Evolutionary conservation across 2,797 vertebrate species (phyloP).

Genomic region (Sparus aurata): DNA sequence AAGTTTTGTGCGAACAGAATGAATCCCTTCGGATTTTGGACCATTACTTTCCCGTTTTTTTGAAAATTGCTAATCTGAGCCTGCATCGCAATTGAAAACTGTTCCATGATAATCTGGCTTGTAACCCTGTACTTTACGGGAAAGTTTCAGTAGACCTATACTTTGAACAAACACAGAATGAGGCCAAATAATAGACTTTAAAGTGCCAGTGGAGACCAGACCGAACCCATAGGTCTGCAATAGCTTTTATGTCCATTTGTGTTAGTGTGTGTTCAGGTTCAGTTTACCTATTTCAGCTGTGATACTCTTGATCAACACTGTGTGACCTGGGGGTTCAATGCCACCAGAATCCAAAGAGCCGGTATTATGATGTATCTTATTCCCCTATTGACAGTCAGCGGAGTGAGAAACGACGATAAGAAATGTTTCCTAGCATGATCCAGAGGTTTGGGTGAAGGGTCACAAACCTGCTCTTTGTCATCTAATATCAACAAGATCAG

Average conservation of each 20-base stretch:
- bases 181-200: conserved; percentile 75
- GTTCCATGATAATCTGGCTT: conserved; percentile 51
- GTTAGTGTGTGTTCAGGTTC: conserved; percentile 51
- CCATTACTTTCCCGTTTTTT: conserved; percentile 49
- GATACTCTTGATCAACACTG: conserved; percentile 64
- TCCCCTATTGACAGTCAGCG: conserved; percentile 55
- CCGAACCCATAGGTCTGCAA: conserved; percentile 54
- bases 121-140: conserved; percentile 68
- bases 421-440: conserved; percentile 55
- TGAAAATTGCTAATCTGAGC: conserved; percentile 70
- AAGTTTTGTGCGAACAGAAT: conserved; percentile 55
- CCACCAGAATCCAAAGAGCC: conserved; percentile 65
- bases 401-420: conserved; percentile 56
- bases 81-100: conserved; percentile 59
- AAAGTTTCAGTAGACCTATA: conserved; percentile 72
- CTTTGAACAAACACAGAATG: conserved; percentile 73
- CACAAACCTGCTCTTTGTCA: conserved; percentile 61
- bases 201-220: conserved; percentile 48
- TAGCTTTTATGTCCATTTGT: conserved; percentile 68
- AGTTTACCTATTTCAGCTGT: conserved; percentile 70
- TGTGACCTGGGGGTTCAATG: conserved; percentile 74
- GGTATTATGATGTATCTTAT: conserved; percentile 53
- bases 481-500: conserved; percentile 56
- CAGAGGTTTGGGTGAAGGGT: conserved; percentile 46
- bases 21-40: conserved; percentile 36